Evolutionary conservation across 2,888 invertebrate species (phyloP), one percentile per base, ranked within the genome.

Genomic region (Tubulanus polymorphus): DNA sequence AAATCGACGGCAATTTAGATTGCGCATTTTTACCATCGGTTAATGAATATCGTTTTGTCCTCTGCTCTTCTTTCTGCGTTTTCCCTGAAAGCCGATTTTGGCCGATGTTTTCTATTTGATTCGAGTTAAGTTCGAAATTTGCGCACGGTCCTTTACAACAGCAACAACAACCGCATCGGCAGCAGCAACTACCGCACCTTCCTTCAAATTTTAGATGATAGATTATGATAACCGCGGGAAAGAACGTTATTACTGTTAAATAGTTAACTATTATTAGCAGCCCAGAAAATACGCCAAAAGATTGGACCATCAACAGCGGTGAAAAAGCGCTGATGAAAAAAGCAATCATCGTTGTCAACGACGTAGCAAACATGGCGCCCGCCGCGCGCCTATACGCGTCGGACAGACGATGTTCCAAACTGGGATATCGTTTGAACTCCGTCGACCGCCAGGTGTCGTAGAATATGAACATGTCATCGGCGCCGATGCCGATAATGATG

Each of bases 401-500:
- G 10, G 68, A 62, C 20, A 69, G 55, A 18, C 69, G 55, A 37
- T 66, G 65, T 1, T 64, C 64, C n/a, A 69, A 49, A 23, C 55
- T 59, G 2, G 61, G 63, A 30, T 61, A 66, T 0, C 50, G n/a
- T 5, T 56, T 46, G 28, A 55, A 60, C 3, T 58, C 62, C 0
- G 65, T 63, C 15, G 59, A 58, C 45, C 63, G 57, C 71, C 71
- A 71, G 2, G 64, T 56, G 50, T 71, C 71, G 41, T 66, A 57
- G 50, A 71, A 71, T 2, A 71, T 66, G 51, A 71, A 58, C 8
- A 58, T 48, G 20, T 61, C 58, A 35, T 58, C 60, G 25, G 61
- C 29, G 25, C 55, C 54, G 25, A 75, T 72, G 20, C 74, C 74
- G 3, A 76, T 67, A 23, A 76, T 72, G 41, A 76, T 70, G 59